Base-by-base conservation (phyloP, 1,140 invertebrate genomes). In the Drosophila sp. region DNA sequence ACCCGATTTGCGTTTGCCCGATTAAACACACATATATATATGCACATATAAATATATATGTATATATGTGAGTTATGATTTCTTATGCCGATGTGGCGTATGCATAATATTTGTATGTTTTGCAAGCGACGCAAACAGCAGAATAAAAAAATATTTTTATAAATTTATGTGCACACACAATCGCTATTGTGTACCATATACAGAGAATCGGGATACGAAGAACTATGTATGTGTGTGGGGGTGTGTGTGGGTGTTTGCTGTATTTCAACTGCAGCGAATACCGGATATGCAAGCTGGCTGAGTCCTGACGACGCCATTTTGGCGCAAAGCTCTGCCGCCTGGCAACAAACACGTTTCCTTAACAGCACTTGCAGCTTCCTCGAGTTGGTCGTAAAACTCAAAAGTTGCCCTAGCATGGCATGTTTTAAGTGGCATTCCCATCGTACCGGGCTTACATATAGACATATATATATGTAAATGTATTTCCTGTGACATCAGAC, bases 331-430 rank as follows among this genome's bases (percentile, higher is more conserved):
- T 58, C 38, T 63, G 54, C 25, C 45, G 62, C 65, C 41, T 67
- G 62, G 41, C 65, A 67, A 66, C 77, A 86, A 86, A 86, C 80
- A 84, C 81, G 81, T 84, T 66, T 62, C 38, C 7, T 50, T 38
- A 46, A 32, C 48, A 59, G 59, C 67, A 62, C 43, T 76, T 73
- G 69, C 69, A 77, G 73, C 61, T 80, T 67, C 66, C 67, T 58
- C 56, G 48, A 57, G 76, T 80, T 80, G 81, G 69, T 59, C 73
- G 80, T 84, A 77, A 84, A 84, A 84, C 50, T 73, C 38, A 65
- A 65, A 51, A 69, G 45, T 36, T 57, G 27, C n/a, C 21, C 13
- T n/a, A 40, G 54, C 38, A n/a, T 61, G 51, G 51, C 57, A 64
- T 63, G 21, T 56, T 78, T 84, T 69, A 79, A 80, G 76, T 80